Percentiles rank a stretch among this genome's conserved stretches.
phyloP scores from a whole-genome alignment of 2,113 vertebrate genomes.

The Isichthys henryi region DNA sequence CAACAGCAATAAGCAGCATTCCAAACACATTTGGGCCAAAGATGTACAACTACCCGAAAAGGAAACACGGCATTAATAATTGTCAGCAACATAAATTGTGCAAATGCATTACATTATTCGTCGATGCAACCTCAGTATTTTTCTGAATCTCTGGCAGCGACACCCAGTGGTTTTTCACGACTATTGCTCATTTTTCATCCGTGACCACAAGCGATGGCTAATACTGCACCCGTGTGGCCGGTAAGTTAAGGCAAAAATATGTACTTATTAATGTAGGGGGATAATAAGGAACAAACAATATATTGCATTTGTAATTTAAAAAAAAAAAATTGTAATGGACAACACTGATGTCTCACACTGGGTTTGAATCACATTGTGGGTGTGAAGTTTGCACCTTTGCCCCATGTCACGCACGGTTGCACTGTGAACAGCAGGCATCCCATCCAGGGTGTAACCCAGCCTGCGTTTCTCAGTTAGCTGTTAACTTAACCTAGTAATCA shows the following conservation, averaged over 20 bases:
- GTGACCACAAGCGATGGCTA: neutral
- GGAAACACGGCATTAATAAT: neutral
- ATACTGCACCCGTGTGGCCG: slow-evolving; percentile 2
- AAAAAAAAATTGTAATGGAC: neutral
- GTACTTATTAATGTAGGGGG: neutral
- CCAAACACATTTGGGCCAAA: neutral
- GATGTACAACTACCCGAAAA: neutral
- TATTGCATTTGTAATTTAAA: neutral
- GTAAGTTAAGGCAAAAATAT: neutral
- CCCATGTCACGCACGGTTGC: neutral
- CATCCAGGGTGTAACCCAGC: too few species aligned
- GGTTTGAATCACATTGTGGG: neutral
- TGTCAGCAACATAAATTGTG: slow-evolving; percentile 1
- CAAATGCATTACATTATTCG: neutral
- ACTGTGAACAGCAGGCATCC: too few species aligned
- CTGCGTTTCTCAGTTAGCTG: neutral
- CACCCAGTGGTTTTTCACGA: neutral
- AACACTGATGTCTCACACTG: neutral
- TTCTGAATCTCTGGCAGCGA: neutral
- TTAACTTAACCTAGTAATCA: neutral
- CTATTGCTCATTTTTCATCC: neutral
- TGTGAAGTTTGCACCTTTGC: neutral
- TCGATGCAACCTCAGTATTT: neutral
- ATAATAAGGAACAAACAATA: neutral
- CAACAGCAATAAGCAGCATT: neutral